Evolutionary conservation across 2,113 vertebrate genomes (phyloP).

Genomic region (Oreamnos americanus): DNA sequence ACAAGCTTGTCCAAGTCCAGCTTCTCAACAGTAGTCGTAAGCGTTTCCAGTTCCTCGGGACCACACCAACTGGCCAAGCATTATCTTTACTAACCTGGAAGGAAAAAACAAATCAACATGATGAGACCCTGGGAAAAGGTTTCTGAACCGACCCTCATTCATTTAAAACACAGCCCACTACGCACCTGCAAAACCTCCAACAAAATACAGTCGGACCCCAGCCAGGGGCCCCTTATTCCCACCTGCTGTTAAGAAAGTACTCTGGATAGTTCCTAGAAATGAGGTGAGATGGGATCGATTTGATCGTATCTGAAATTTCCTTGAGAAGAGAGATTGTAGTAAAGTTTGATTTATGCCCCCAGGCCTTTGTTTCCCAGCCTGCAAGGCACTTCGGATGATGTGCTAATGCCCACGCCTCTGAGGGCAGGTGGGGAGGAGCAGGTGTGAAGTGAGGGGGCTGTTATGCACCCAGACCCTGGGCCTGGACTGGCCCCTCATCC

Average conservation of each 20-base stretch:
- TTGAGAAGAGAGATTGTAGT: background rate
- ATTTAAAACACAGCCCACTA: background rate
- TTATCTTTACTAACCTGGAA: background rate
- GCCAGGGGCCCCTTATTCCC: background rate
- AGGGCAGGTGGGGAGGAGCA: background rate
- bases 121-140: background rate
- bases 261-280: background rate
- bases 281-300: background rate
- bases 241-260: background rate
- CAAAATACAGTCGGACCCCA: background rate
- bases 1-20: background rate
- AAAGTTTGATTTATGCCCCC: background rate
- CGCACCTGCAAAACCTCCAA: background rate
- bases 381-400: background rate
- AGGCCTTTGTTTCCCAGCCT: background rate
- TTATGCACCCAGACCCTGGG: fast-evolving
- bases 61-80: background rate
- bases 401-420: fast-evolving
- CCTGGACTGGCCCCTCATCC: background rate
- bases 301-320: background rate
- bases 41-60: background rate
- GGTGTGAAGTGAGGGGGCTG: fast-evolving
- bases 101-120: background rate
- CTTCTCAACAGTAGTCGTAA: background rate
- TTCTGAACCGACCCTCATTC: background rate